Evolutionary conservation across 2,888 invertebrate genomes (phyloP).

Genomic region (Synergus japonicus): DNA sequence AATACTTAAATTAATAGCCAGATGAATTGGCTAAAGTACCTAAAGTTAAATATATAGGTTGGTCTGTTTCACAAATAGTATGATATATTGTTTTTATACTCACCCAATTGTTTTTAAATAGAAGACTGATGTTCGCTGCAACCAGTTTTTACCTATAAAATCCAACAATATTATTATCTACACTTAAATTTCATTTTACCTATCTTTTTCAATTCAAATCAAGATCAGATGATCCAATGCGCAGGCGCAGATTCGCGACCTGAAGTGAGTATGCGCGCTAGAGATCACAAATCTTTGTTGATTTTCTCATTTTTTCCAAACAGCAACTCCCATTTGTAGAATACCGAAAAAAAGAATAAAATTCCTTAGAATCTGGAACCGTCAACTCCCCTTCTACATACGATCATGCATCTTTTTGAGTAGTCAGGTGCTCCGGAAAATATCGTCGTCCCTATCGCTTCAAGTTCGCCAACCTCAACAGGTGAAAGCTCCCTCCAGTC

Average conservation of each 20-base stretch:
- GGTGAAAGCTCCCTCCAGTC: conserved; percentile 44
- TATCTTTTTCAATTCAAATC: not conserved
- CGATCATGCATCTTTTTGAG: not conserved
- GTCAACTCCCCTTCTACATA: not conserved
- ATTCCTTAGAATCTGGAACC: not conserved
- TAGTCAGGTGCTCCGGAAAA: not conserved
- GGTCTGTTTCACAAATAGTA: too few relatives aligned
- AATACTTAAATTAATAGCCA: too few relatives aligned
- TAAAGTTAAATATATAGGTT: too few relatives aligned
- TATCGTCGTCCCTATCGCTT: conserved; percentile 51
- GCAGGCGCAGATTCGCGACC: not conserved
- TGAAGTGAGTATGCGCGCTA: not conserved
- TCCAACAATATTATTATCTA: not conserved
- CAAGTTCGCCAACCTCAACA: conserved; percentile 51
- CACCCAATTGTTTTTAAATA: too few relatives aligned
- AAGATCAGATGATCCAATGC: not conserved
- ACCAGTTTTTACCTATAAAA: not conserved
- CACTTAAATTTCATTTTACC: not conserved
- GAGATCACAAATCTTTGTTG: not conserved
- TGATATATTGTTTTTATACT: too few relatives aligned
- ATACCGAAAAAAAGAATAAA: not conserved
- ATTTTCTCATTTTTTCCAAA: not conserved
- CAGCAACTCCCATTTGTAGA: not conserved
- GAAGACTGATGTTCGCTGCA: too few relatives aligned
- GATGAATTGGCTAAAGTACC: too few relatives aligned